Evolutionary conservation across 2,113 vertebrate species (phyloP).

Genomic region (Prunella fulvescens): DNA sequence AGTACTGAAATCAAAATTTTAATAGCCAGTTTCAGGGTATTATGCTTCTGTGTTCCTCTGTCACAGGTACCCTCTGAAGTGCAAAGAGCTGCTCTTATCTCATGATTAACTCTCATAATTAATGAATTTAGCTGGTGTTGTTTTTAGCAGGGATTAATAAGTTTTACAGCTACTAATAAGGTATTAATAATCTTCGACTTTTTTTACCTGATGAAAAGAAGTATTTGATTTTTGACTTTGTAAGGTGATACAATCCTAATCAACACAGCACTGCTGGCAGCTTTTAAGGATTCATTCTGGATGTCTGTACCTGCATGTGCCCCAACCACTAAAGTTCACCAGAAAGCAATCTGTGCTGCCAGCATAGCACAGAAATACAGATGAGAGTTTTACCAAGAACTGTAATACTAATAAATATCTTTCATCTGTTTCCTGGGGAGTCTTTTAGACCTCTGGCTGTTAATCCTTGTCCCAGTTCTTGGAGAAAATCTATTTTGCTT

Average conservation of each 20-base stretch:
- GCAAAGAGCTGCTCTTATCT: neutral
- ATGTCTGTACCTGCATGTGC: accelerated
- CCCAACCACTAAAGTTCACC: neutral
- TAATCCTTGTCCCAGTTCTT: conserved; percentile 64
- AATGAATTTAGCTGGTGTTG: neutral
- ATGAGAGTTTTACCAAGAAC: neutral
- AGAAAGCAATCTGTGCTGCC: neutral
- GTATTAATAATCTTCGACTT: neutral
- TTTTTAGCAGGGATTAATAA: neutral
- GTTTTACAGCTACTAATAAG: neutral
- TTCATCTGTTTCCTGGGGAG: conserved; percentile 12
- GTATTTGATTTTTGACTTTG: neutral
- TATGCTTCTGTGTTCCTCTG: neutral
- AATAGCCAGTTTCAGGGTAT: neutral
- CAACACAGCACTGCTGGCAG: neutral
- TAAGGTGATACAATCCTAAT: neutral
- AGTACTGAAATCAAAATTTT: neutral
- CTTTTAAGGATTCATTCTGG: neutral
- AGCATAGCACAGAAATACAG: neutral
- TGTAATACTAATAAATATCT: neutral
- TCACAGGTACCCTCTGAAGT: neutral
- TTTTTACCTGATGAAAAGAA: neutral
- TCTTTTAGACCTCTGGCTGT: conserved; percentile 43
- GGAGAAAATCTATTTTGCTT: conserved; percentile 51
- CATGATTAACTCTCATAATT: neutral